Conservation (phyloP, 2,888 invertebrate genomes). For the Sesia apiformis region DNA sequence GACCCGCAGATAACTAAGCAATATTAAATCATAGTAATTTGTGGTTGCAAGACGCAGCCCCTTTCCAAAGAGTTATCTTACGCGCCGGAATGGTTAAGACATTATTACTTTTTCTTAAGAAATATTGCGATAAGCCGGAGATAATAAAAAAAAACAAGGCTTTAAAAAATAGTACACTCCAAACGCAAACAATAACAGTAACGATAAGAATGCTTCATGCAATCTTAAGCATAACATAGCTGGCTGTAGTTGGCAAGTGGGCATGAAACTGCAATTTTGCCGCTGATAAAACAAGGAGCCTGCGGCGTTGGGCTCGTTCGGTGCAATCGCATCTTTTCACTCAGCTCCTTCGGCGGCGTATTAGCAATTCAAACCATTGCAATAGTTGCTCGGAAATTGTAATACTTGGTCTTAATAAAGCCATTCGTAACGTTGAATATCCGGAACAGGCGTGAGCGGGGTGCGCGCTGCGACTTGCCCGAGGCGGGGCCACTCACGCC, state of each 20-base stretch:
- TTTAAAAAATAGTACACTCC: conserved; percentile 3
- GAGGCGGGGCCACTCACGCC: conserved; percentile 33
- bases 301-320: conserved; percentile 21
- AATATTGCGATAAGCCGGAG: neutral
- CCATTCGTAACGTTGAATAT: conserved; percentile 63
- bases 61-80: conserved; percentile 49
- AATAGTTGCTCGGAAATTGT: conserved; percentile 63
- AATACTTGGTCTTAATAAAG: conserved; percentile 71
- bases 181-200: conserved; percentile 3
- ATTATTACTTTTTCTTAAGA: conserved; percentile 33
- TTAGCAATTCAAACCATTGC: conserved; percentile 62
- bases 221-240: conserved; percentile 27
- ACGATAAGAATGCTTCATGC: neutral
- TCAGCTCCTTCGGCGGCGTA: conserved; percentile 44
- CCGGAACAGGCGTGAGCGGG: conserved; percentile 48
- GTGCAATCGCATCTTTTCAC: conserved; percentile 64
- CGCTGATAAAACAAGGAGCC: conserved; percentile 53
- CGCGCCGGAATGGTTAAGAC: conserved; percentile 22
- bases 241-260: conserved; percentile 36
- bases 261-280: conserved; percentile 58
- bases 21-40: conserved; percentile 75
- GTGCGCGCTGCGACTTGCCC: conserved; percentile 32
- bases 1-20: conserved; percentile 71
- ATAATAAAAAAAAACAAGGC: neutral
- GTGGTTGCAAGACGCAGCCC: conserved; percentile 62